These are phyloP conservation scores for Epizoanthus stellaris DNA, from an alignment of 92 coral and sea anemone genomes.

Conservation along the genomic window DNA sequence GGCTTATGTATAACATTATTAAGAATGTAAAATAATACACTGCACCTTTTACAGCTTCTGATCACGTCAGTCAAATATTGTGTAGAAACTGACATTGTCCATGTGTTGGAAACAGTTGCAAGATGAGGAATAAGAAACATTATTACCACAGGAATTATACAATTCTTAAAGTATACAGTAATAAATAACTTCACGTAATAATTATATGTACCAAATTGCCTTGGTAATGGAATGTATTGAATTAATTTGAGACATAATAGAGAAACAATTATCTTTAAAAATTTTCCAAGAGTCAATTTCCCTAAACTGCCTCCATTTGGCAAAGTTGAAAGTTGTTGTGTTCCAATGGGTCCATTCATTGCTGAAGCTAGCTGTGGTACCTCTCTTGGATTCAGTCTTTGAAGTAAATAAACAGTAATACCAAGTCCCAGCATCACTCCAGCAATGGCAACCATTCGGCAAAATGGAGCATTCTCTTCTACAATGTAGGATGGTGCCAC, in stretches of 20 bases:
- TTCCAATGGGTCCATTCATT: constrained; percentile 5
- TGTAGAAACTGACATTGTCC: background rate
- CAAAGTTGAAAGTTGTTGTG: background rate
- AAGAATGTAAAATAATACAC: background rate
- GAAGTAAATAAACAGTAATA: constrained; percentile 1
- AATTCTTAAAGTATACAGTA: constrained; percentile 20
- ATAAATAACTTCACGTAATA: constrained; percentile 16
- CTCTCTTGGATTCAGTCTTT: constrained; percentile 21
- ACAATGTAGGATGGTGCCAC: constrained; percentile 21
- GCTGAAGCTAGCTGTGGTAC: background rate
- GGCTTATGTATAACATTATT: constrained; percentile 1
- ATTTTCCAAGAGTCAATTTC: constrained; percentile 29
- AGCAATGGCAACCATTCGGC: constrained; percentile 32
- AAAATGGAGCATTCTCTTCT: constrained; percentile 23
- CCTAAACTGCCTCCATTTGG: background rate
- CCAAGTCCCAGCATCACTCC: constrained; percentile 27
- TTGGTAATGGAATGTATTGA: constrained; percentile 25
- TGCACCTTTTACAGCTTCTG: constrained; percentile 23
- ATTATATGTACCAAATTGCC: constrained; percentile 22
- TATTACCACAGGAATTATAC: constrained; percentile 14
- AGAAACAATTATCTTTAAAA: constrained; percentile 29
- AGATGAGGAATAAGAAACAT: constrained; percentile 15
- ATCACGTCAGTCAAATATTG: background rate
- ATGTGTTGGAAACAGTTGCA: constrained; percentile 1
- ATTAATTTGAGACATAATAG: constrained; percentile 17